These are phyloP conservation scores for Aphidius colemani DNA, from an alignment of 2,888 invertebrate genomes.

Conservation along the genomic window DNA sequence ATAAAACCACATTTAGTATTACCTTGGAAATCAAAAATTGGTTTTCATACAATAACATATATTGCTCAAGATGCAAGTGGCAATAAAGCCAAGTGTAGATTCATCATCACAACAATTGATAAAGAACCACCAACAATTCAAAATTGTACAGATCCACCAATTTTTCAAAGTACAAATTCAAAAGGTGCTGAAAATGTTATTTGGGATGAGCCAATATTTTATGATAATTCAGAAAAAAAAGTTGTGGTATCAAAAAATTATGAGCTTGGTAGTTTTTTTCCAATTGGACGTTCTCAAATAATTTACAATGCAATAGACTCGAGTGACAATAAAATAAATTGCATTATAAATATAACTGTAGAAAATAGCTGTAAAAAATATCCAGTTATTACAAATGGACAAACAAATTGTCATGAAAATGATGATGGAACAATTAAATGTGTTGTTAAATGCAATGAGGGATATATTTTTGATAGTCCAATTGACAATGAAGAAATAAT, in stretches of 20 bases:
- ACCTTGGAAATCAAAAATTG: constrained; percentile 66
- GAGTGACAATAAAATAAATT: constrained; percentile 65
- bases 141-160: constrained; percentile 66
- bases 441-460: constrained; percentile 65
- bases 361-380: constrained; percentile 64
- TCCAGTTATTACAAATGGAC: constrained; percentile 61
- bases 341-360: constrained; percentile 67
- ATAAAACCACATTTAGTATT: constrained; percentile 66
- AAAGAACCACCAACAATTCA: constrained; percentile 65
- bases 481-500: constrained; percentile 36
- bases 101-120: constrained; percentile 65
- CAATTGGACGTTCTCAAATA: constrained; percentile 64
- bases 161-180: constrained; percentile 55
- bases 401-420: constrained; percentile 60
- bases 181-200: constrained; percentile 59
- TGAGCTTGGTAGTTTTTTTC: constrained; percentile 60
- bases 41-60: constrained; percentile 66
- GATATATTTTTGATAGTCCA: constrained; percentile 64
- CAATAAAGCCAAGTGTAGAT: constrained; percentile 68
- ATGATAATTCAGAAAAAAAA: constrained; percentile 64
- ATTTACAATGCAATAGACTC: constrained; percentile 66
- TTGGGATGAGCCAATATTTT: constrained; percentile 66
- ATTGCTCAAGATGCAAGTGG: constrained; percentile 67
- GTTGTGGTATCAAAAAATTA: constrained; percentile 56
- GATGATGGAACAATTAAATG: constrained; percentile 60